These are phyloP conservation scores for Zaprionus ornatus DNA, from an alignment of 1,140 invertebrate genomes.

Conservation along the genomic window DNA sequence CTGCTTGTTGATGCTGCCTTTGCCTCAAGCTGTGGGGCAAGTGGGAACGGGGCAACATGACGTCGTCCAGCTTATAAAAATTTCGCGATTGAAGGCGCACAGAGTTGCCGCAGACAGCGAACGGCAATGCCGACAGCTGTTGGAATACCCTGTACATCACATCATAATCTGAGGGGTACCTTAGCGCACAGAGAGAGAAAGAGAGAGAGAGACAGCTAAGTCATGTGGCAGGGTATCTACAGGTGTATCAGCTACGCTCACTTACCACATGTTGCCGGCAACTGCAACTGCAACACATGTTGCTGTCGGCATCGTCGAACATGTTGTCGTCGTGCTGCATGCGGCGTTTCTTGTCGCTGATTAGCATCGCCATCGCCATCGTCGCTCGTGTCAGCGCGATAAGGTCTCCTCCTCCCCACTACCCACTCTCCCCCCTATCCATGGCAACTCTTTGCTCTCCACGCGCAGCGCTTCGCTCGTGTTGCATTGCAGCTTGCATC, in stretches of 20 bases:
- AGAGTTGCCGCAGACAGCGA: constrained; percentile 21
- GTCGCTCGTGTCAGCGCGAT: constrained; percentile 63
- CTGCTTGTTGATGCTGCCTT: constrained; percentile 9
- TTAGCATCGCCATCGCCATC: constrained; percentile 69
- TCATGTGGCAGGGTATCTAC: not conserved
- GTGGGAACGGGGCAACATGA: constrained; percentile 7
- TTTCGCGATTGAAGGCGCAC: constrained; percentile 52
- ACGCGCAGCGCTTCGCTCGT: constrained; percentile 2
- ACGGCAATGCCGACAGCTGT: constrained; percentile 39
- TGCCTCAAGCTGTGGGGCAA: not conserved
- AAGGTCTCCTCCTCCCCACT: constrained; percentile 34
- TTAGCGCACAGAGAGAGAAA: not conserved
- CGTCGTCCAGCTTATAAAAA: constrained; percentile 32
- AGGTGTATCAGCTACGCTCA: not conserved
- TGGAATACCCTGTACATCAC: constrained; percentile 27
- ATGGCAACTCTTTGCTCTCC: not conserved
- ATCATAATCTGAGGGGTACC: not conserved
- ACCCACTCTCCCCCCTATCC: not conserved
- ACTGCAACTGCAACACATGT: constrained; percentile 59
- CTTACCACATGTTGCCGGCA: not conserved
- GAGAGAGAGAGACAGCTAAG: too few relatives aligned
- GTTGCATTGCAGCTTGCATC: constrained; percentile 19
- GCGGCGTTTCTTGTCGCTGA: constrained; percentile 58
- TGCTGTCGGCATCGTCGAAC: constrained; percentile 41
- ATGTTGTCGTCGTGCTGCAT: constrained; percentile 39